phyloP scores from a whole-genome alignment of 2,888 invertebrate genomes.

The Sphaerophoria rueppellii region DNA sequence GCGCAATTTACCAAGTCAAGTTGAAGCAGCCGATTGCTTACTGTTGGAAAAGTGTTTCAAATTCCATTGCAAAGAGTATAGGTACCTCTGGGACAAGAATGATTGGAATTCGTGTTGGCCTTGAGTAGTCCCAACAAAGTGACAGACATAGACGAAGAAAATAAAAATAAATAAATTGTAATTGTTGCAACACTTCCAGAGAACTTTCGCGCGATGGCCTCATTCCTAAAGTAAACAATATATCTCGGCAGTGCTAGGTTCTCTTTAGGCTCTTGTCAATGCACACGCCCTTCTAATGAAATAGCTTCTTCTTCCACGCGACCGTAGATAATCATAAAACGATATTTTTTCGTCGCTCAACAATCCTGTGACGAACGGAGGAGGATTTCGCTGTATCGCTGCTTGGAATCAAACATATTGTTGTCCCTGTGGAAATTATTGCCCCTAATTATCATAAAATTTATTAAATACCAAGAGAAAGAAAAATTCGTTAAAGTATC shows the following conservation, averaged over 20 bases:
- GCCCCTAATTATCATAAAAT: slow-evolving; percentile 73
- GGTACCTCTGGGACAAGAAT: slow-evolving; percentile 9
- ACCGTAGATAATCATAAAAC: slow-evolving; percentile 71
- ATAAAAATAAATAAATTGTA: slow-evolving; percentile 61
- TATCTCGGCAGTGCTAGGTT: neutral
- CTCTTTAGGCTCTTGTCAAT: neutral
- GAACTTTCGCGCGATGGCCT: slow-evolving; percentile 53
- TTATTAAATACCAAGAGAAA: slow-evolving; percentile 63
- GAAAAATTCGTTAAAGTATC: slow-evolving; percentile 23
- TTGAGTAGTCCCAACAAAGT: slow-evolving; percentile 38
- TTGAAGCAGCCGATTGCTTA: neutral
- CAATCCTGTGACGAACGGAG: neutral
- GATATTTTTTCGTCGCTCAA: slow-evolving; percentile 9
- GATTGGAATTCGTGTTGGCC: slow-evolving; percentile 44
- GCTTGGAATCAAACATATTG: slow-evolving; percentile 59
- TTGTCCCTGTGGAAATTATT: slow-evolving; percentile 68
- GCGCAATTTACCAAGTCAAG: slow-evolving; percentile 36
- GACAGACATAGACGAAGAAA: slow-evolving; percentile 24
- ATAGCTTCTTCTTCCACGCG: slow-evolving; percentile 61
- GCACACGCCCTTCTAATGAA: slow-evolving; percentile 66
- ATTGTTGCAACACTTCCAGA: slow-evolving; percentile 60
- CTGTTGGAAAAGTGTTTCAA: slow-evolving; percentile 5
- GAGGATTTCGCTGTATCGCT: neutral
- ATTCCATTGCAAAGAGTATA: slow-evolving; percentile 11
- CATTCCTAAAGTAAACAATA: slow-evolving; percentile 64